Conservation (phyloP, 1,140 invertebrate species). For the Protaetia brevitarsis region DNA sequence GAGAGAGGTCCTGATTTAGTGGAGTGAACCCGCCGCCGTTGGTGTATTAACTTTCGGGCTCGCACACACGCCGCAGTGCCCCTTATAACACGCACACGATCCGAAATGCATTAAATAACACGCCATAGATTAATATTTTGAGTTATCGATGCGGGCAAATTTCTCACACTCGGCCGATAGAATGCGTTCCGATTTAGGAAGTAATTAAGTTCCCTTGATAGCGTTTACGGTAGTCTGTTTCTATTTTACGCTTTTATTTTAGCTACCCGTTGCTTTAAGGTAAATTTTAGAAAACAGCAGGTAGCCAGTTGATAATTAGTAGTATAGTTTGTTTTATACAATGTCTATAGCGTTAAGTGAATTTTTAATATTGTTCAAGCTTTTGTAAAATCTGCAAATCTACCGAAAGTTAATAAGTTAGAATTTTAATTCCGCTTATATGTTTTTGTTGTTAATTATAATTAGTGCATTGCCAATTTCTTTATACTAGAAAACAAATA, state of each 20-base stretch:
- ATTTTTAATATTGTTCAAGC: no score
- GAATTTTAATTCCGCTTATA: no score
- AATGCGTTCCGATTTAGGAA: slow-evolving; percentile 12
- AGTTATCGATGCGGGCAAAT: neutral
- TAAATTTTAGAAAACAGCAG: neutral
- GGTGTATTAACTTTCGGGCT: neutral
- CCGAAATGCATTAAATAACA: neutral
- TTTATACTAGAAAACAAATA: no score
- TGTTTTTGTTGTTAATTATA: no score
- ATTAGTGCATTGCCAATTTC: no score
- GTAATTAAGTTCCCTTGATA: slow-evolving; percentile 1
- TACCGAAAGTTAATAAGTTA: no score
- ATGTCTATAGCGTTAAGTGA: no score
- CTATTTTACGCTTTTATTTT: neutral
- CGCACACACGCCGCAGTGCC: neutral
- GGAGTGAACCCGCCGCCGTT: neutral
- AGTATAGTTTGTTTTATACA: no score
- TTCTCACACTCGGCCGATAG: neutral
- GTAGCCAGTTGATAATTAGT: neutral
- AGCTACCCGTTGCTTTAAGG: neutral
- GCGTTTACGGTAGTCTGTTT: neutral
- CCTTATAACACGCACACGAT: no score
- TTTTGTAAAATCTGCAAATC: no score
- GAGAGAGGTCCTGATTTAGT: neutral
- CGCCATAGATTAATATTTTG: slow-evolving; percentile 9